Evolutionary conservation across 2,797 vertebrate species (phyloP).

Genomic region (Acrossocheilus wenchowensis): DNA sequence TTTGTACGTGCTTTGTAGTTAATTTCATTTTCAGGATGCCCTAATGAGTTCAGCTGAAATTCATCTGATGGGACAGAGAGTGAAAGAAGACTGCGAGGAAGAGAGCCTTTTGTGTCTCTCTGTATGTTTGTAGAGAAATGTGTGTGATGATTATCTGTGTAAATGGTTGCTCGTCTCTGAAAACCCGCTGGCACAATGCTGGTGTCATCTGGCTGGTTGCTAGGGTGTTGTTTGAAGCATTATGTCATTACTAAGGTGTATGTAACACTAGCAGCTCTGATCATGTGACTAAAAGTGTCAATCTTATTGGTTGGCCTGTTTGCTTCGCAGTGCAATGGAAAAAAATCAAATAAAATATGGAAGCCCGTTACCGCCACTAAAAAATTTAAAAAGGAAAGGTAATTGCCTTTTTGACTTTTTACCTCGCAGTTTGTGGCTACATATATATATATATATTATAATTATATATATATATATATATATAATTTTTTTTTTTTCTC

Average conservation of each 20-base stretch:
- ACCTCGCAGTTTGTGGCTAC: too few relatives aligned
- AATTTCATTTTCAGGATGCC: conserved; percentile 40
- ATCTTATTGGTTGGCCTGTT: background rate
- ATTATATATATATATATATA: too few relatives aligned
- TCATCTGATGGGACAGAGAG: conserved; percentile 44
- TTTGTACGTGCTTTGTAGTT: conserved; percentile 6
- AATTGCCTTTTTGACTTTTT: too few relatives aligned
- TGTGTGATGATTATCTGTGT: background rate
- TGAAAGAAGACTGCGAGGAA: background rate
- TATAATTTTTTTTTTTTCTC: too few relatives aligned
- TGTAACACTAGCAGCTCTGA: background rate
- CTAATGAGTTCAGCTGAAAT: conserved; percentile 51
- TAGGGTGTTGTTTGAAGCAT: background rate
- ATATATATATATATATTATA: too few relatives aligned
- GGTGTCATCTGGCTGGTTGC: background rate
- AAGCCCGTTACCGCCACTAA: too few relatives aligned
- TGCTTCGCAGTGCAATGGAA: background rate
- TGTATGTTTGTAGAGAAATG: background rate
- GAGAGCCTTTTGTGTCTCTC: conserved; percentile 6
- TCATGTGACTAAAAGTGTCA: background rate
- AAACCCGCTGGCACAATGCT: background rate
- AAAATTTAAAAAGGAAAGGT: too few relatives aligned
- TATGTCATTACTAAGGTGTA: conserved; percentile 5
- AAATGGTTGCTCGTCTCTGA: background rate
- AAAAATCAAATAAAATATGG: too few relatives aligned